Base-by-base conservation (phyloP, 2,113 vertebrate genomes). In the Cavia aperea region DNA sequence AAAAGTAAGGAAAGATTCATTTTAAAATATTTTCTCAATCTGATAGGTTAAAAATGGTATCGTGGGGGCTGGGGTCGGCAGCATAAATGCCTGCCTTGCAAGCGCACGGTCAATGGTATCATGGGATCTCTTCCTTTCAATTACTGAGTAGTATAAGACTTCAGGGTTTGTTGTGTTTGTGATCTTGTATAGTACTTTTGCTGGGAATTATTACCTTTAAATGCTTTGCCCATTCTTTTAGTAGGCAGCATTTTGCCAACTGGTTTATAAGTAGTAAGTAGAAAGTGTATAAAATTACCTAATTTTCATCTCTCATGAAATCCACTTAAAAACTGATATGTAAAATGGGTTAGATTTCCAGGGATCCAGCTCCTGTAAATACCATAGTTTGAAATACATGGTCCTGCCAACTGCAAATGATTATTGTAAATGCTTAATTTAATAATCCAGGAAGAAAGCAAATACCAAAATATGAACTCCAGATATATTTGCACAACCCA, bases 221-320 rank as follows among this genome's bases (percentile, higher is more conserved):
- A 77, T 78, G 31, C 39, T 95, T 81, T 78, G 79, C 11, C 13
- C 62, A 89, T 79, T 84, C 90, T 92, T 73, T 75, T 82, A 89
- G 16, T 62, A 68, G 49, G n/a, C 51, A 63, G 1, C 62, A 77
- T 83, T 93, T 90, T 93, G 18, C 78, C 92, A 78, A 33, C 36
- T 72, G 51, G 26, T 72, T 88, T 93, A 3, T 46, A 63, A 63
- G 5, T 33, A 31, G 2, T 36, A 56, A 79, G 29, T 89, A 94
- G 19, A 87, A 86, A 78, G 46, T 70, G 26, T 43, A 62, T 43
- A 88, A 92, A 93, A 78, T 68, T 33, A 19, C 39, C 39, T 81
- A n/a, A 88, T 51, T 90, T 94, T 88, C 15, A 56, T 49, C 65
- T 62, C 79, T 63, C 66, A 89, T 36, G 79, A 68, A 88, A 94